Conservation (phyloP, 1,140 invertebrate genomes). For the Steinernema khuongi region DNA sequence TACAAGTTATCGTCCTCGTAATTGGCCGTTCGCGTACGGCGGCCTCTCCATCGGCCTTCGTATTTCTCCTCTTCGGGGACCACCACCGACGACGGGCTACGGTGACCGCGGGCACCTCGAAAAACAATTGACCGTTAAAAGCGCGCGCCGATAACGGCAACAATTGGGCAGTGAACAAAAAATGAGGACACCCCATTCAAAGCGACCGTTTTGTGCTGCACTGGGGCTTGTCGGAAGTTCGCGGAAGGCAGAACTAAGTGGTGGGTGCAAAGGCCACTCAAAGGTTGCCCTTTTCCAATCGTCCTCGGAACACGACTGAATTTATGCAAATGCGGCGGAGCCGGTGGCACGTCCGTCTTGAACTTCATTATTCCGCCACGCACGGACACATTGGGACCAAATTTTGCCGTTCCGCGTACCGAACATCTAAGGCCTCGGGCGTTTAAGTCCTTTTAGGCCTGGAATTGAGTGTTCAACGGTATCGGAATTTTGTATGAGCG, state of each 20-base stretch:
- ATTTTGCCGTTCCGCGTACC: no score
- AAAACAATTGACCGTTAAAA: conserved; percentile 10
- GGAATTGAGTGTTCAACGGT: no score
- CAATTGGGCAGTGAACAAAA: no score
- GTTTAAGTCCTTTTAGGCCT: no score
- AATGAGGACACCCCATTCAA: no score
- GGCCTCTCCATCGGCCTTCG: neutral
- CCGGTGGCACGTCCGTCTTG: neutral
- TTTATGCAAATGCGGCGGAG: neutral
- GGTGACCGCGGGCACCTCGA: neutral
- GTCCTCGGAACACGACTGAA: neutral
- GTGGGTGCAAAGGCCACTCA: neutral
- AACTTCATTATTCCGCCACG: neutral
- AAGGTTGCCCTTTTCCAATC: neutral
- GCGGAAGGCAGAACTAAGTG: neutral
- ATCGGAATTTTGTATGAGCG: no score
- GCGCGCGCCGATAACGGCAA: no score
- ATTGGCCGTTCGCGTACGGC: neutral
- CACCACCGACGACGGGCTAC: no score
- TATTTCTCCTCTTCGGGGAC: neutral
- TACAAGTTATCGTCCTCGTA: neutral
- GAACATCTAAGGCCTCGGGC: no score
- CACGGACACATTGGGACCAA: no score
- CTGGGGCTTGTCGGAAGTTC: neutral
- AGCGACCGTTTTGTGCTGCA: no score